phyloP scores from a whole-genome alignment of 2,888 invertebrate genomes.

The Oxycera nigricornis region DNA sequence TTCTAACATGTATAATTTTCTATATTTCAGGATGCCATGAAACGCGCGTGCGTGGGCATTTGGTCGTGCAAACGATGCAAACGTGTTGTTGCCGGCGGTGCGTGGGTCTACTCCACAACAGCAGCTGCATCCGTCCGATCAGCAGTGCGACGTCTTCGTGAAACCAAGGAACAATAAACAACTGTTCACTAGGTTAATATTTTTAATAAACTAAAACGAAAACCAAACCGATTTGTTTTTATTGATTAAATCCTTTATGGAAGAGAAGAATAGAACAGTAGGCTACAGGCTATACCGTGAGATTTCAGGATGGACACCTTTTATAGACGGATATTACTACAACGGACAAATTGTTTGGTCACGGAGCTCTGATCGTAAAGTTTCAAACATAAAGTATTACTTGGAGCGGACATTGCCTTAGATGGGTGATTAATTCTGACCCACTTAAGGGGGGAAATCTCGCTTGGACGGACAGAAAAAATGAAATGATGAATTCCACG shows the following conservation, averaged over 20 bases:
- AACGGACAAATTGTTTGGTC: too few relatives aligned
- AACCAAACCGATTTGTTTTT: background rate
- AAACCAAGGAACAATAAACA: conserved; percentile 67
- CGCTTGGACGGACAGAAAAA: too few relatives aligned
- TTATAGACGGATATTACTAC: too few relatives aligned
- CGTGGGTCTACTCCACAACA: conserved; percentile 98
- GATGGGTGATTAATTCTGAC: too few relatives aligned
- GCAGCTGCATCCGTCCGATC: conserved; percentile 97
- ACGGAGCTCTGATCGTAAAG: too few relatives aligned
- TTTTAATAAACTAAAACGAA: conserved; percentile 36
- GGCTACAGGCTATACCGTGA: too few relatives aligned
- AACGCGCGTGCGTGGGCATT: conserved; percentile 95
- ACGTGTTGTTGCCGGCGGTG: conserved; percentile 97
- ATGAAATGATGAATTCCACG: too few relatives aligned
- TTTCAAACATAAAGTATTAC: too few relatives aligned
- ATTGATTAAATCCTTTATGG: background rate
- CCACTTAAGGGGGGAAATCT: too few relatives aligned
- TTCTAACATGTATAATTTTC: background rate
- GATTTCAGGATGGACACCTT: too few relatives aligned
- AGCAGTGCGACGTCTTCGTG: conserved; percentile 95
- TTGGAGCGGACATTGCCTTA: too few relatives aligned
- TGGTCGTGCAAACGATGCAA: conserved; percentile 98
- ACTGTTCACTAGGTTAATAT: conserved; percentile 29
- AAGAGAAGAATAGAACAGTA: background rate
- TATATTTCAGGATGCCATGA: conserved; percentile 91